These are phyloP conservation scores for Phenganax subtilis DNA, from an alignment of 92 coral and sea anemone genomes.

Conservation along the genomic window DNA sequence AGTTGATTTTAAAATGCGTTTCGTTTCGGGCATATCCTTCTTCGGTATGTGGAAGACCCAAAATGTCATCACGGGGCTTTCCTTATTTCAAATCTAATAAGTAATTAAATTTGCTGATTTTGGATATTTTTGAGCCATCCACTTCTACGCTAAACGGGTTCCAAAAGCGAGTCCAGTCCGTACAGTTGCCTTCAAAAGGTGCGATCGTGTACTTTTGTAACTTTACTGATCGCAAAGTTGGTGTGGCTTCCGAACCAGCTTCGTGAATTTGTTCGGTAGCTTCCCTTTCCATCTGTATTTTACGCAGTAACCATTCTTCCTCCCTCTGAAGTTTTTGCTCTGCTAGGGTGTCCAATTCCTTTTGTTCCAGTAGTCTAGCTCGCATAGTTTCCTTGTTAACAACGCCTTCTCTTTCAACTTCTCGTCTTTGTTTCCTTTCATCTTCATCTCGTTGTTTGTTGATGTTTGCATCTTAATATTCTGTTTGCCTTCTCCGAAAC, in stretches of 20 bases:
- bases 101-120: conserved; percentile 45
- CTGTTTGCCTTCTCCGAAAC: no score
- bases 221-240: conserved; percentile 35
- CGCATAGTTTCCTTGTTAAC: no score
- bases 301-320: not conserved
- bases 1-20: conserved; percentile 15
- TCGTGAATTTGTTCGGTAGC: not conserved
- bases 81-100: conserved; percentile 44
- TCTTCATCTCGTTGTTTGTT: no score
- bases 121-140: conserved; percentile 40
- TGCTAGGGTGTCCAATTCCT: not conserved
- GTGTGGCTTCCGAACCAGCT: not conserved
- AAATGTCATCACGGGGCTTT: conserved; percentile 17
- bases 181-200: conserved; percentile 51
- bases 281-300: not conserved
- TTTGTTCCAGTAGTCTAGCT: not conserved
- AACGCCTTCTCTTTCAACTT: no score
- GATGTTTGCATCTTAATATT: no score
- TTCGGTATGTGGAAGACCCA: conserved; percentile 46
- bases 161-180: conserved; percentile 53
- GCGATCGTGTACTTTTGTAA: conserved; percentile 53
- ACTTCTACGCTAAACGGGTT: conserved; percentile 51
- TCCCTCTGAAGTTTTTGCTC: not conserved
- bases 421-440: no score
- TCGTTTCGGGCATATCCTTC: conserved; percentile 47